Evolutionary conservation across 1,140 invertebrate genomes (phyloP), one percentile per base, ranked within the genome.

Genomic region (Drosophila kikkawai): DNA sequence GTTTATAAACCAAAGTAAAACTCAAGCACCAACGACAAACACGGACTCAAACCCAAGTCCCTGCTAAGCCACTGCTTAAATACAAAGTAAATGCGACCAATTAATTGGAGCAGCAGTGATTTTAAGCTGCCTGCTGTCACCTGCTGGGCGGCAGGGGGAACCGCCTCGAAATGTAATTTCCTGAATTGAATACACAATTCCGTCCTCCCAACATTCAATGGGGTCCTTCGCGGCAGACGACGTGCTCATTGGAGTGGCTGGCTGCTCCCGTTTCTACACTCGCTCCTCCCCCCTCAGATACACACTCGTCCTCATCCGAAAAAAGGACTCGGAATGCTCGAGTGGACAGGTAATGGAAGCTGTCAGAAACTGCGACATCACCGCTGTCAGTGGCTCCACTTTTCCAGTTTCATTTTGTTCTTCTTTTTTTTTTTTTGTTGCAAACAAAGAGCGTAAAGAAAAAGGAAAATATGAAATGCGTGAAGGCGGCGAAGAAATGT

Each of bases 151-250:
- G 45, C 19, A 13, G 47, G 7, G 32, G 19, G 32, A 17, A 34
- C 48, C 69, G 59, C 76, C 70, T 77, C 66, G 64, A 57, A 70
- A 74, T 77, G 60, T 77, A 84, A 88, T 88, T 88, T 78, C 68
- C 80, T 60, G 80, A 58, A 69, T 53, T 79, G 79, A 87, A 88
- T 84, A 71, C 78, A 79, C 63, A 69, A 80, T 79, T 87, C 48
- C 48, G 45, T 5, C 9, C 11, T 19, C 53, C 71, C 50, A 8
- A 8, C 73, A 59, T 58, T 63, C 53, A 61, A 61, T 78, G 76
- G 41, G 53, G 60, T 63, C 19, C 41, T 65, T 29, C 37, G 67
- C 64, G 57, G 75, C 57, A 56, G 75, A 61, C 66, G 53, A 63
- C 71, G 74, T 75, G 71, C 73, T 76, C 45, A 77, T 74, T 73